phyloP scores from a whole-genome alignment of 35 echinoderm and acorn worm species.

The Acanthaster planci region DNA sequence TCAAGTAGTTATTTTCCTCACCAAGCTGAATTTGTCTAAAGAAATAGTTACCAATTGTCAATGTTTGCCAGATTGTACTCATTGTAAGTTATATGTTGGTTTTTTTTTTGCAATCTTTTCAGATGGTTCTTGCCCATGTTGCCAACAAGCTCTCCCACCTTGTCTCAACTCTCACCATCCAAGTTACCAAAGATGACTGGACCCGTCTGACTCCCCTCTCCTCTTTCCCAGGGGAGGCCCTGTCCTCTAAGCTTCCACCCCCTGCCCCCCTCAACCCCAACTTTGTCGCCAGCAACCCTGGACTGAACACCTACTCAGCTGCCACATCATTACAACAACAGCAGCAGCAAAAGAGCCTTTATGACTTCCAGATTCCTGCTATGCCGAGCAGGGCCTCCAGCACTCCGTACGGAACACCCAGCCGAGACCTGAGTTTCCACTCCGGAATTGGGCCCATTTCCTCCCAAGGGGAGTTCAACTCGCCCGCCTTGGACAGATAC shows the following conservation, averaged over 20 bases:
- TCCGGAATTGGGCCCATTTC: constrained; percentile 36
- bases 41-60: too few species aligned
- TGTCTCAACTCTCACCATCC: constrained; percentile 84
- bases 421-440: constrained; percentile 75
- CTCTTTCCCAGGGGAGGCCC: constrained; percentile 36
- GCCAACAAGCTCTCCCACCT: constrained; percentile 92
- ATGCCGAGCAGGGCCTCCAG: constrained; percentile 77
- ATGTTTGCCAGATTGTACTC: too few species aligned
- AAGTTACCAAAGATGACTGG: constrained; percentile 99
- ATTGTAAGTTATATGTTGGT: too few species aligned
- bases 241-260: constrained; percentile 57
- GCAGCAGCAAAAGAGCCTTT: constrained; percentile 37
- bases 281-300: constrained; percentile 9
- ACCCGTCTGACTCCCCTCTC: constrained; percentile 72
- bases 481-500: background rate
- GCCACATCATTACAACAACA: constrained; percentile 32
- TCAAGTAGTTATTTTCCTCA: too few species aligned
- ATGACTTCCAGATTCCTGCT: constrained; percentile 15
- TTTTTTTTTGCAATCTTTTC: constrained; percentile 50
- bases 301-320: constrained; percentile 4
- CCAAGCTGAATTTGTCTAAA: too few species aligned
- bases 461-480: background rate
- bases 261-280: constrained; percentile 36
- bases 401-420: constrained; percentile 84
- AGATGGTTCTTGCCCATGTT: constrained; percentile 99